Evolutionary conservation across 2,888 invertebrate genomes (phyloP), one percentile per base, ranked within the genome.

Genomic region (Bombylius discolor): DNA sequence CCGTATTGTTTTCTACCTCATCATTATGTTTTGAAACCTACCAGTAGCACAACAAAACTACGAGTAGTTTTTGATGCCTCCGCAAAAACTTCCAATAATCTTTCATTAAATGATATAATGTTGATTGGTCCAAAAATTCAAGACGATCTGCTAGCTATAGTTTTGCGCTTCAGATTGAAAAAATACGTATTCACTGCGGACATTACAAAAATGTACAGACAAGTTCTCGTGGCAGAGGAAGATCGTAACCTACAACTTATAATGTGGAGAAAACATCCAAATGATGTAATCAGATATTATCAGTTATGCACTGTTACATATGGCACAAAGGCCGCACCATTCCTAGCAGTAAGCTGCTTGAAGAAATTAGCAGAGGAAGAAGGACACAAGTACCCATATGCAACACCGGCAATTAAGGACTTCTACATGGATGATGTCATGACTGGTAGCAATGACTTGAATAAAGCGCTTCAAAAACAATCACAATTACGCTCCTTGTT

Each of bases 371-470:
- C 39, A 11, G 39, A 42, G 3, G 11, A 42, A 11, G 39, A 42
- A 42, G 11, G 11, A 42, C 4, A 8, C 4, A 7, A 11, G 4
- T n/a, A n/a, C n/a, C n/a, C n/a, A n/a, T n/a, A n/a, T 4, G 39
- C 11, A 1, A 11, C 1, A 4, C 4, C 8, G 1, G 39, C 39
- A 1, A 11, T 42, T 11, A 5, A 11, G 39, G 31, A 48, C 12
- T 51, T 55, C 23, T 51, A 56, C 14, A 47, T 56, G 4, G 53
- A 56, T 45, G 56, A 56, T 23, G 33, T 56, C 3, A 44, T 56
- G 14, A 14, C 56, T 5, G 56, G 56, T 5, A 36, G 13, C 11
- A n/a, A 56, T 44, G 45, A 47, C 11, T 34, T 56, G 4, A n/a
- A 4, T 7, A 11, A 47, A 23, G n/a, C 23, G 46, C 5, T 14